A percentile compares a stretch with the other conserved stretches of the same genome.
Evolutionary conservation across 2,113 vertebrate species (phyloP).

Genomic region (Alaudala cheleensis): DNA sequence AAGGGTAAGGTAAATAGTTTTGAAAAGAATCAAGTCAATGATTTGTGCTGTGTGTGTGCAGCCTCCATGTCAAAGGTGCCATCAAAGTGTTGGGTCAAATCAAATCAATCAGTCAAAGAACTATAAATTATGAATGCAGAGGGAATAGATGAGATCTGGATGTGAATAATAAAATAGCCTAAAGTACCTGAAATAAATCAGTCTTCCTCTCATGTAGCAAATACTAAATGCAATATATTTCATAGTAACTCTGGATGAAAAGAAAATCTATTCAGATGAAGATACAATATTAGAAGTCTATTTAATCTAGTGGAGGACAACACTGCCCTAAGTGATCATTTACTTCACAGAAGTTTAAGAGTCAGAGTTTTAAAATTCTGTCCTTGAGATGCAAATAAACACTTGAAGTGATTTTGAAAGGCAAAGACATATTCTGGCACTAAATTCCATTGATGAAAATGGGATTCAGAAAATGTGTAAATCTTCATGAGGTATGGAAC

Average conservation of each 20-base stretch:
- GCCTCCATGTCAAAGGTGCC: slow-evolving; percentile 30
- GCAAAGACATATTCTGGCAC: background rate
- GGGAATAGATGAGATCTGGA: slow-evolving; percentile 65
- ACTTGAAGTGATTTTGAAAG: background rate
- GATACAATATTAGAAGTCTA: background rate
- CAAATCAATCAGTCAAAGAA: slow-evolving; percentile 66
- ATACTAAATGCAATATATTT: slow-evolving; percentile 42
- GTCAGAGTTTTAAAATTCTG: background rate
- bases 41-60: slow-evolving; percentile 54
- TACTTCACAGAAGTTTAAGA: background rate
- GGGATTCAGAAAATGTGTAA: background rate
- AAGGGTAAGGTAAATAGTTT: slow-evolving; percentile 59
- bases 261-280: slow-evolving; percentile 61
- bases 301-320: background rate
- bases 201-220: slow-evolving; percentile 57
- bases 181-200: slow-evolving; percentile 71
- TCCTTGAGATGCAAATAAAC: background rate
- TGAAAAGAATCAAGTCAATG: slow-evolving; percentile 54
- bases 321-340: slow-evolving; percentile 16
- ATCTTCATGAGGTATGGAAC: background rate
- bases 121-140: slow-evolving; percentile 72
- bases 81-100: slow-evolving; percentile 67
- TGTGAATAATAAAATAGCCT: slow-evolving; percentile 71
- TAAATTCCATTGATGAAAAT: background rate
- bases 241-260: slow-evolving; percentile 41